Evolutionary conservation across 2,797 vertebrate species (phyloP).

Genomic region (Alauda arvensis): DNA sequence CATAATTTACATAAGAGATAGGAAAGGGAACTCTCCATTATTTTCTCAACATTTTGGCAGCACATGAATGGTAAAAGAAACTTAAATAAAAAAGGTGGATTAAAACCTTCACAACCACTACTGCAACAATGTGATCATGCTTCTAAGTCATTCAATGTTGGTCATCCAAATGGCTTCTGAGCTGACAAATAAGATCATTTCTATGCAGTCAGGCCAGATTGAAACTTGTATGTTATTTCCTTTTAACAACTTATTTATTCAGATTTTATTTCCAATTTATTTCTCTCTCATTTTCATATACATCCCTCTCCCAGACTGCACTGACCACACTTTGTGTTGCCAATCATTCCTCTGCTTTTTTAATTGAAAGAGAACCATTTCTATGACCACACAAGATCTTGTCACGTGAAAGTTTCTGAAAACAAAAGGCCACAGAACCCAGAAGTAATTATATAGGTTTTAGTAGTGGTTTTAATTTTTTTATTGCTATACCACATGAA

Average conservation of each 20-base stretch:
- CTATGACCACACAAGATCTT: constrained; percentile 58
- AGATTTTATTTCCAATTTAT: background rate
- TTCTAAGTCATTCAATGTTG: constrained; percentile 24
- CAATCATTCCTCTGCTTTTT: background rate
- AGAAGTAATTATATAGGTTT: constrained; percentile 52
- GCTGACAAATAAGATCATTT: background rate
- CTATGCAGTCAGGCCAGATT: background rate
- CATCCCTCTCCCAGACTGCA: constrained; percentile 13
- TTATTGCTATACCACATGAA: constrained; percentile 58
- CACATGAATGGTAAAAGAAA: constrained; percentile 13
- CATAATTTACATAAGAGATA: background rate
- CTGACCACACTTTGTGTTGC: background rate
- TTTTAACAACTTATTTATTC: background rate
- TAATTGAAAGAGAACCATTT: constrained; percentile 53
- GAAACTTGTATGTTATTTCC: background rate
- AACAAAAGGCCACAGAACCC: constrained; percentile 42
- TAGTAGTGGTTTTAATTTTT: constrained; percentile 60
- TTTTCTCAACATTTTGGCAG: constrained; percentile 47
- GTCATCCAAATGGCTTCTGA: constrained; percentile 67
- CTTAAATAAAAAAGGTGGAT: background rate
- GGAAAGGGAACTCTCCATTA: background rate
- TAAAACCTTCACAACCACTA: background rate
- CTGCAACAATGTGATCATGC: constrained; percentile 38
- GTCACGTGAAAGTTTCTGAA: constrained; percentile 46
- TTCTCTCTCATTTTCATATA: background rate